Base-by-base conservation (phyloP, 1,140 invertebrate species). In the Pantala flavescens region DNA sequence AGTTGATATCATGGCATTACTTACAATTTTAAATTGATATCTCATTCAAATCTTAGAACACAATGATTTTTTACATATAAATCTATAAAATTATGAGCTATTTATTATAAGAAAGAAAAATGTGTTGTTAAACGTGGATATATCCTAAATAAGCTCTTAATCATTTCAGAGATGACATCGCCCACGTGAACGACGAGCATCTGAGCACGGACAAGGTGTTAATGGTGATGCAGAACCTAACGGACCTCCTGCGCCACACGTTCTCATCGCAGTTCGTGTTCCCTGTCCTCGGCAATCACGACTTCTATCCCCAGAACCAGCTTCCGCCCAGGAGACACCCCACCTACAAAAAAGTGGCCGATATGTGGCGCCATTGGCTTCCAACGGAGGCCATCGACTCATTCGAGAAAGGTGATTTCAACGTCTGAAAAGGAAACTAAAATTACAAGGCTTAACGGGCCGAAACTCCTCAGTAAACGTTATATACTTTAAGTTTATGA, bases 241-340 rank as follows among this genome's bases (percentile, higher is more conserved):
- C 91, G 0, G 88, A 92, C 77, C 82, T 93, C 63, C 84, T 93
- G 73, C 86, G 88, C 28, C 87, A 88, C 78, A 91, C 91, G 21
- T 94, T 94, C 82, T 90, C 88, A 74, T 90, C 88, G 71, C 90
- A 92, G 80, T 93, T 93, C 79, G 90, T 94, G 24, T 93, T 93
- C 79, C 92, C 92, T 3, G 91, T 91, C 0, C 81, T 94, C 75
- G 92, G 92, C 0, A 72, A 76, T 24, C 75, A 78, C 24, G 75
- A 73, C 77, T 24, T 75, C 75, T 23, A 74, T 71, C 24, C 85
- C 86, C 0, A 84, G 87, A 9, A 87, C 85, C 49, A 63, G 49
- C 49, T 63, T 63, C 49, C 49, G 14, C 49, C 49, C 1, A 16
- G 49, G n/a, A 16, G 49, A 21, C 49, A 63, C 12, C 49, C 49